Base-by-base conservation (phyloP, 2,113 vertebrate species). In the Oncorhynchus clarkii region DNA sequence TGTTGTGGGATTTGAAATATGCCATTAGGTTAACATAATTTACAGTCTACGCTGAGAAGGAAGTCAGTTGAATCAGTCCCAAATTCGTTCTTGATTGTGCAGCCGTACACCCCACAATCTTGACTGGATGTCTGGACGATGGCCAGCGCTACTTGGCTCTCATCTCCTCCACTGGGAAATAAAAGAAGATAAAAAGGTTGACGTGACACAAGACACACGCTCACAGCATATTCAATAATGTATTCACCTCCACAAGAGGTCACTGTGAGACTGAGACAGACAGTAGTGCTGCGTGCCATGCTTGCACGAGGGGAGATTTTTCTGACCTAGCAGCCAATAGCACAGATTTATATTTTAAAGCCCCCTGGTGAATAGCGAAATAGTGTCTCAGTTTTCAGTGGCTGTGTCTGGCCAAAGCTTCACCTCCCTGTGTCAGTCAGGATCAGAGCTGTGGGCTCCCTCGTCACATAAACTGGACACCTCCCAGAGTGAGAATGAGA, bases 61-160 rank as follows among this genome's bases (percentile, higher is more conserved):
- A 95, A 96, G 87, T 99, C 96, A 0, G 97, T 98, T 79, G 92
- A 91, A 86, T 97, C 93, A 0, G 87, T 93, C 72, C 98, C 98
- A 0, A 97, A 95, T 82, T 97, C 95, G 0, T 99, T 99, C 73
- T 79, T 94, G 87, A 99, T 95, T 5, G 94, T 89, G 2, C 98
- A 99, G 2, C 92, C 94, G 60, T 98, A 99, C 1, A 96, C 86
- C 0, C 96, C 98, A 0, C 96, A 97, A 90, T 99, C 98, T 84
- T 89, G 92, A 6, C 82, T 92, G 39, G 95, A 95, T 0, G 94
- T 96, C 82, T 96, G 95, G 74, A 98, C 95, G 2, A 99, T 84
- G 39, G 96, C 97, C 89, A 99, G 76, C 22, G 96, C 96, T 0
- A 95, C 95, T 11, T 96, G 97, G 67, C 92, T 94, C 87, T 99